Evolutionary conservation across 2,113 vertebrate genomes (phyloP), one percentile per base, ranked within the genome.

Genomic region (Colistium nudipinnis): DNA sequence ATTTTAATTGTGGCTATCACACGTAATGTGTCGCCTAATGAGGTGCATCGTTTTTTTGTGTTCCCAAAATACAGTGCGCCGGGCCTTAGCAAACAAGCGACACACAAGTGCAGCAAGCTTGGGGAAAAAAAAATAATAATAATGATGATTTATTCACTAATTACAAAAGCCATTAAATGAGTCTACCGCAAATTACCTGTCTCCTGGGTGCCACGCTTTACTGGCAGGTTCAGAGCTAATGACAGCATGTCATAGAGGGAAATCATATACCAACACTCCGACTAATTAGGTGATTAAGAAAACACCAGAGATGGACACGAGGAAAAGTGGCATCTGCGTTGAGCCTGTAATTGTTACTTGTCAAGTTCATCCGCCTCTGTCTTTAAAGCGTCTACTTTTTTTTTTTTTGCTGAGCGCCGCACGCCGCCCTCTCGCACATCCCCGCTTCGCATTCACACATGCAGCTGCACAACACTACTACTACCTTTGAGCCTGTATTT

Each of bases 201-300:
- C 72, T 81, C 68, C 64, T 31, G 53, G 43, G 76, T 54, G 31
- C 12, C 12, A n/a, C 31, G 62, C 59, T 78, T 60, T 56, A 71
- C 73, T 79, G 65, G 55, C 81, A 87, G 63, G 74, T 89, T 86
- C 76, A 84, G 44, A 72, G 65, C 70, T 86, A 86, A 89, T 86
- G 85, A 85, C 66, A 62, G 47, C 49, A 43, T 82, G 81, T 81
- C 84, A 85, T 43, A 61, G 71, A 82, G 63, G 38, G 63, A 84
- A 78, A 80, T 84, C 72, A 74, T 41, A 77, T 57, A 78, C 51
- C 74, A 68, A 71, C 76, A 70, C 53, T 51, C 52, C 65, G 65
- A 82, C 67, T 85, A 90, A 89, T 91, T 85, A 87, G 70, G 62
- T 74, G 70, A 88, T 87, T 84, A 77, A 70, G 54, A 76, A 81